These are phyloP conservation scores for Hymenopus coronatus DNA, from an alignment of 2,888 invertebrate species.

Conservation along the genomic window DNA sequence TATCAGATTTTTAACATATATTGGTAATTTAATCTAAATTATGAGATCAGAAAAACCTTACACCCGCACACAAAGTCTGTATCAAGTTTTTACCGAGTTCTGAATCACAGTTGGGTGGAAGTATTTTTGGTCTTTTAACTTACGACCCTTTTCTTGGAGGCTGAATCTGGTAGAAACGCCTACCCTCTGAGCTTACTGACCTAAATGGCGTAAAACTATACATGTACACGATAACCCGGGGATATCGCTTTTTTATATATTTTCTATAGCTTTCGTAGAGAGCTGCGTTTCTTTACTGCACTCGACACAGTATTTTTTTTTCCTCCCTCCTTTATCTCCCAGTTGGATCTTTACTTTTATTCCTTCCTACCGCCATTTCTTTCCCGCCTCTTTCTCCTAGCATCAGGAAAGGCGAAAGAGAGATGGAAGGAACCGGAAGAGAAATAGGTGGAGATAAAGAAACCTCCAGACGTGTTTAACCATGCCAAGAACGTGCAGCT, in stretches of 20 bases:
- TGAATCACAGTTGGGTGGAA: too few relatives aligned
- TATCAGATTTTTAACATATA: too few relatives aligned
- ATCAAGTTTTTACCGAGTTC: too few relatives aligned
- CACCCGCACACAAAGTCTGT: too few relatives aligned
- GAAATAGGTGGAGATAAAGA: too few relatives aligned
- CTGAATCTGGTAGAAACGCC: neutral
- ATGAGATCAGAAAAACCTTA: too few relatives aligned
- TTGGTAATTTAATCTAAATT: too few relatives aligned
- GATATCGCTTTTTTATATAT: neutral
- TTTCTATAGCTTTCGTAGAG: neutral
- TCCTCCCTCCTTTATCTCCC: slow-evolving; percentile 16
- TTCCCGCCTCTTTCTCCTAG: neutral
- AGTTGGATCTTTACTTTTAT: neutral
- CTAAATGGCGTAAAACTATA: neutral
- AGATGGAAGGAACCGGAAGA: neutral
- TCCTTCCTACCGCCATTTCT: too few relatives aligned
- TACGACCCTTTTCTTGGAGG: neutral
- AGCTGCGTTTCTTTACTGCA: neutral
- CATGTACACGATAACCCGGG: neutral
- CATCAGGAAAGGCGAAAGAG: neutral
- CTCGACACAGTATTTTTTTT: slow-evolving; percentile 21
- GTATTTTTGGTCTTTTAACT: too few relatives aligned
- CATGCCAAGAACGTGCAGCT: neutral
- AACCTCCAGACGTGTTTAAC: neutral
- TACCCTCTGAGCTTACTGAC: neutral